Evolutionary conservation across 2,888 invertebrate species (phyloP).

Genomic region (Pterostichus niger): DNA sequence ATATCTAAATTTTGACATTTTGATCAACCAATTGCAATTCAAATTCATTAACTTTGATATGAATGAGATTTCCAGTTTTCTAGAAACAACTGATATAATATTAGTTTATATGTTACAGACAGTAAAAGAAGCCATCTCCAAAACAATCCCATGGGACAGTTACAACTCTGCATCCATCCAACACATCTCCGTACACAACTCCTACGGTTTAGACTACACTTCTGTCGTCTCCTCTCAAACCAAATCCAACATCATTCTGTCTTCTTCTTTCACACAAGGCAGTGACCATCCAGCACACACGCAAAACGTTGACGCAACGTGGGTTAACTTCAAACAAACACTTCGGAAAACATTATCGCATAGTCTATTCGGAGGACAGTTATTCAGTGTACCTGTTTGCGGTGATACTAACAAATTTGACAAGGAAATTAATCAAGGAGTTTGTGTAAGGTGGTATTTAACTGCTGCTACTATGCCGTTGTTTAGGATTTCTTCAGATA

Average conservation of each 20-base stretch:
- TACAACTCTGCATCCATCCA: slow-evolving; percentile 66
- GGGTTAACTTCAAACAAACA: slow-evolving; percentile 80
- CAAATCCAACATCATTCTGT: slow-evolving; percentile 39
- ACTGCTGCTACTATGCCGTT: slow-evolving; percentile 83
- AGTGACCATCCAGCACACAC: slow-evolving; percentile 73
- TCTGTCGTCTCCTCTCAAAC: slow-evolving; percentile 70
- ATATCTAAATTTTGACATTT: too few relatives aligned
- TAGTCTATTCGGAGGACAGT: slow-evolving; percentile 78
- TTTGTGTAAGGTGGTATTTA: slow-evolving; percentile 76
- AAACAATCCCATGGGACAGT: slow-evolving; percentile 79
- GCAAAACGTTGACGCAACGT: slow-evolving; percentile 80
- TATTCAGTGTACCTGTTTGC: slow-evolving; percentile 80
- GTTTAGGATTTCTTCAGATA: slow-evolving; percentile 78
- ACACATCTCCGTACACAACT: slow-evolving; percentile 79
- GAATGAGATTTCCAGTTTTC: too few relatives aligned
- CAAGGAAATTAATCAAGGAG: slow-evolving; percentile 25
- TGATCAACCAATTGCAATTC: too few relatives aligned
- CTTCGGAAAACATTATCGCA: slow-evolving; percentile 78
- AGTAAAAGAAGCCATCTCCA: slow-evolving; percentile 76
- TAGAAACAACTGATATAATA: too few relatives aligned
- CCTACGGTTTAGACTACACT: slow-evolving; percentile 80
- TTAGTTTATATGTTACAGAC: slow-evolving; percentile 69
- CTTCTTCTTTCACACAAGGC: background rate
- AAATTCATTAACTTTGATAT: too few relatives aligned
- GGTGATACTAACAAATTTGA: slow-evolving; percentile 78